Evolutionary conservation across 2,113 vertebrate genomes (phyloP).

Genomic region (Epinephelus fuscoguttatus): DNA sequence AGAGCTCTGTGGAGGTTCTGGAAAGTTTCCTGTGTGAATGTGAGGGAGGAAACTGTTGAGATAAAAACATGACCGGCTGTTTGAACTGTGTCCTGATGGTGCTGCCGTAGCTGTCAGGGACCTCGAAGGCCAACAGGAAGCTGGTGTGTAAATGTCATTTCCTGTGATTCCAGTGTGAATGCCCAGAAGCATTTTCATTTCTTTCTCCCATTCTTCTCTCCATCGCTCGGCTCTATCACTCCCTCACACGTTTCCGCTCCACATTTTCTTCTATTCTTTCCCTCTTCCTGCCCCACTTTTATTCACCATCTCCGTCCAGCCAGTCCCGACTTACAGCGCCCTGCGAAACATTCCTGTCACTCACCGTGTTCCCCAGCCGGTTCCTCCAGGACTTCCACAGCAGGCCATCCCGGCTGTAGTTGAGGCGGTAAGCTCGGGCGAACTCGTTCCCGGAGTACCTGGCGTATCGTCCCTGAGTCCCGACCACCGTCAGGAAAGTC

Average conservation of each 20-base stretch:
- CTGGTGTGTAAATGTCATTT: conserved; percentile 27
- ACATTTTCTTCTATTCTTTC: conserved; percentile 20
- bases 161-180: conserved; percentile 44
- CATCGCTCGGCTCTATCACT: conserved; percentile 10
- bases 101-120: not conserved
- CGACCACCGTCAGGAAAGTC: conserved; percentile 91
- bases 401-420: conserved; percentile 90
- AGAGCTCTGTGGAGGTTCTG: not conserved
- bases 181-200: conserved; percentile 35
- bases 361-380: conserved; percentile 86
- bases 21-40: not conserved
- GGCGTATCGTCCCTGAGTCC: conserved; percentile 92
- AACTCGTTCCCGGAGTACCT: conserved; percentile 90
- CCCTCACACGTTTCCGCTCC: conserved; percentile 28
- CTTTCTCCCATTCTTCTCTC: conserved; percentile 27
- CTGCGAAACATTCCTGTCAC: conserved; percentile 3
- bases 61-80: conserved; percentile 9
- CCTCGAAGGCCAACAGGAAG: conserved; percentile 49
- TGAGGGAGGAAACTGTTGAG: conserved; percentile 1
- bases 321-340: not conserved
- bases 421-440: conserved; percentile 88
- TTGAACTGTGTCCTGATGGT: not conserved
- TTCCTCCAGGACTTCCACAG: conserved; percentile 91
- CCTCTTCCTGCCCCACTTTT: conserved; percentile 14
- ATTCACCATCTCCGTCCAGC: not conserved